Conservation (phyloP, 2,888 invertebrate genomes). For the Meta bourneti region DNA sequence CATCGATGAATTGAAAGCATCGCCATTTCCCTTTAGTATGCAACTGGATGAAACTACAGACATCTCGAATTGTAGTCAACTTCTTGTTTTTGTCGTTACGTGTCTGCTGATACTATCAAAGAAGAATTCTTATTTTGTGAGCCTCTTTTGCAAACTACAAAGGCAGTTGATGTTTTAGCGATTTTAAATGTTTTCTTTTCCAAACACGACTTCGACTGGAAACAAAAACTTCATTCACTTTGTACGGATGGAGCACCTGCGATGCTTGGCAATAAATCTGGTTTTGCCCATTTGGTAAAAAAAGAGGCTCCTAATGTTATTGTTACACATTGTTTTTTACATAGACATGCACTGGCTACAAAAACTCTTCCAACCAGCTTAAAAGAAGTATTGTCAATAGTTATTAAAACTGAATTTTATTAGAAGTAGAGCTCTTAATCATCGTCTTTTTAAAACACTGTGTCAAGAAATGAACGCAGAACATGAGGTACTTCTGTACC, state of each 20-base stretch:
- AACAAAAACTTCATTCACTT: no score
- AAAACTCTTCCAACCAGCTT: constrained; percentile 67
- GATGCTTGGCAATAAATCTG: no score
- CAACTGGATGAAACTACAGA: constrained; percentile 81
- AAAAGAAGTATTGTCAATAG: constrained; percentile 64
- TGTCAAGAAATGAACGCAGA: constrained; percentile 60
- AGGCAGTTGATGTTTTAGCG: constrained; percentile 57
- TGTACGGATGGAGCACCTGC: no score
- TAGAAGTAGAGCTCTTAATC: constrained; percentile 63
- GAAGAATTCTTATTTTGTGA: constrained; percentile 52
- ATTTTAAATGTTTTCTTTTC: constrained; percentile 51
- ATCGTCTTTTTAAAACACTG: constrained; percentile 64
- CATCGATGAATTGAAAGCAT: constrained; percentile 56
- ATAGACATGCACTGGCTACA: constrained; percentile 64
- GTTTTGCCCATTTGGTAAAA: no score
- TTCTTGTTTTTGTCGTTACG: not conserved
- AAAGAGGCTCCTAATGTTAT: no score
- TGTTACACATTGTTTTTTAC: constrained; percentile 6
- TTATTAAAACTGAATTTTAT: constrained; percentile 59
- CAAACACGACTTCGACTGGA: not conserved
- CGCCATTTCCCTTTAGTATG: constrained; percentile 65
- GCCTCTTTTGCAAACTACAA: constrained; percentile 59
- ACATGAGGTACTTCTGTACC: constrained; percentile 58
- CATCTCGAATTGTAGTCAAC: constrained; percentile 47
- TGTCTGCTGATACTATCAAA: constrained; percentile 17